phyloP scores from a whole-genome alignment of 2,797 vertebrate species.

The Premnoplex brunnescens region DNA sequence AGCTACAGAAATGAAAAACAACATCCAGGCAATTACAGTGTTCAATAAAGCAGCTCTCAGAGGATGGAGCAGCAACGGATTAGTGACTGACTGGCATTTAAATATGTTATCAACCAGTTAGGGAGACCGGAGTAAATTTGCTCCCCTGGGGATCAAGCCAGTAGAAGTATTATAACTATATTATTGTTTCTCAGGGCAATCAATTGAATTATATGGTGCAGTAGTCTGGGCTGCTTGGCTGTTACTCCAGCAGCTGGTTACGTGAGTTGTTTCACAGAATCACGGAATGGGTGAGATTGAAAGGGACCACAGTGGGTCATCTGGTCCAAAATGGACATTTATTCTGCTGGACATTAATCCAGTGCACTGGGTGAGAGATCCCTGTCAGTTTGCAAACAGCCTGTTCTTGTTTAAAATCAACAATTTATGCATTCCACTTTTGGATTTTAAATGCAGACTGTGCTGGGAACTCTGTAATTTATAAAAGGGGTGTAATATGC shows the following conservation, averaged over 20 bases:
- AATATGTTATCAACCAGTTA: constrained; percentile 79
- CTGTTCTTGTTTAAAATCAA: not conserved
- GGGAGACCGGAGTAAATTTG: constrained; percentile 69
- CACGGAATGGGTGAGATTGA: not conserved
- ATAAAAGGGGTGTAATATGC: constrained; percentile 6
- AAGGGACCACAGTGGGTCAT: not conserved
- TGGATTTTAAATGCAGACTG: not conserved
- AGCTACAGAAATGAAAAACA: constrained; percentile 82
- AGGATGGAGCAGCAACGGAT: constrained; percentile 74
- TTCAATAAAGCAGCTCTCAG: constrained; percentile 78
- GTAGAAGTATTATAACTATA: constrained; percentile 66
- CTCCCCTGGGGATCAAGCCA: constrained; percentile 61
- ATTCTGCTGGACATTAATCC: not conserved
- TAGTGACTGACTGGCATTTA: constrained; percentile 80
- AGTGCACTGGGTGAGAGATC: not conserved
- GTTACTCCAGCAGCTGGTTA: constrained; percentile 53
- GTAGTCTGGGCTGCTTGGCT: constrained; percentile 53
- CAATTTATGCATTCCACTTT: not conserved
- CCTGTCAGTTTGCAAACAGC: not conserved
- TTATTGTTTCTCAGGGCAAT: constrained; percentile 72
- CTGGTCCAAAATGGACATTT: not conserved
- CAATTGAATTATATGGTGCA: constrained; percentile 76
- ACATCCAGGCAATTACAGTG: constrained; percentile 81
- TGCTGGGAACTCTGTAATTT: constrained; percentile 24
- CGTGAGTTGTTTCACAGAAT: not conserved